phyloP scores from a whole-genome alignment of 2,797 vertebrate species.

The Columba guinea region DNA sequence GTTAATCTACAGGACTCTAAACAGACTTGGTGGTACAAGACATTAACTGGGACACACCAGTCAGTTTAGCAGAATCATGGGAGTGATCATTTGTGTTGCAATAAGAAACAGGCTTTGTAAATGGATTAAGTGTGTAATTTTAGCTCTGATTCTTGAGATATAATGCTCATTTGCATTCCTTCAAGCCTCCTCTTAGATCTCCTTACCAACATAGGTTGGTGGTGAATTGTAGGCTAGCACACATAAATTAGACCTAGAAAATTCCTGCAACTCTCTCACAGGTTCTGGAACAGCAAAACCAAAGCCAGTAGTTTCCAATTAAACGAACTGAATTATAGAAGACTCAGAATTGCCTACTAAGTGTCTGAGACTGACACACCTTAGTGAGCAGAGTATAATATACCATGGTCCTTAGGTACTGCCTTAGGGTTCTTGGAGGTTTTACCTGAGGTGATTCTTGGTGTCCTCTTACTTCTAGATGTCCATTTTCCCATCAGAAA shows the following conservation, averaged over 20 bases:
- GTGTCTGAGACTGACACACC: background rate
- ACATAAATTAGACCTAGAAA: background rate
- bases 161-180: background rate
- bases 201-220: background rate
- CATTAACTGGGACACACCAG: background rate
- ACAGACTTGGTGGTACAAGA: background rate
- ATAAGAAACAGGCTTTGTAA: background rate
- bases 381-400: background rate
- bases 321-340: background rate
- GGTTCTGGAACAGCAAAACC: background rate
- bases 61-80: background rate
- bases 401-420: background rate
- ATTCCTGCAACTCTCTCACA: background rate
- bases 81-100: background rate
- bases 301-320: background rate
- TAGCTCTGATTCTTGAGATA: background rate
- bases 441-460: background rate
- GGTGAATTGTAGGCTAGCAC: background rate
- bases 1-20: background rate
- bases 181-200: background rate
- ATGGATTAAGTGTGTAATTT: background rate
- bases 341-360: background rate
- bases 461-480: background rate
- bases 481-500: background rate
- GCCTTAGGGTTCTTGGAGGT: background rate